Conservation (phyloP, 2,797 vertebrate genomes). For the Trichosurus vulpecula region DNA sequence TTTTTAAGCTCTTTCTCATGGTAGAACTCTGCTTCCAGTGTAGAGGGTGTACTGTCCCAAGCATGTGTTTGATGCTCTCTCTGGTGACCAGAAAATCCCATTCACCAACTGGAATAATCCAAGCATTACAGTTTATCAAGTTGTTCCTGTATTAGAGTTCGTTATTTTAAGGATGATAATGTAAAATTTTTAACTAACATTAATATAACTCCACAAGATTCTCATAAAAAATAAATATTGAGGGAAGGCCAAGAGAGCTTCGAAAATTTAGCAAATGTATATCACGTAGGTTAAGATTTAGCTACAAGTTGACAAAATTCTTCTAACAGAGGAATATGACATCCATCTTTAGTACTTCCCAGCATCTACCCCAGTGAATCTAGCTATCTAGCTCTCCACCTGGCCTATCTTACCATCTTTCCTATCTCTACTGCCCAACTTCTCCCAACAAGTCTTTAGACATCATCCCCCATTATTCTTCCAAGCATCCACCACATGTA, state of each 20-base stretch:
- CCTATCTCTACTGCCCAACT: too few relatives aligned
- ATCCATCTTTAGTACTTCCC: neutral
- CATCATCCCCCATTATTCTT: too few relatives aligned
- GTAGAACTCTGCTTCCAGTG: too few relatives aligned
- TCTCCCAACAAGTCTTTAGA: too few relatives aligned
- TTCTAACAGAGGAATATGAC: too few relatives aligned
- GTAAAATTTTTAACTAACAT: neutral
- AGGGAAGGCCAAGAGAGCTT: too few relatives aligned
- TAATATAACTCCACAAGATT: neutral
- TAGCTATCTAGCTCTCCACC: too few relatives aligned
- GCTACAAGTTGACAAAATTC: neutral
- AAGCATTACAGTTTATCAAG: neutral
- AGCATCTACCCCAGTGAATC: too few relatives aligned
- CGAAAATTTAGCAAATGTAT: neutral
- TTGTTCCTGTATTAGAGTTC: neutral
- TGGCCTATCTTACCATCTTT: too few relatives aligned
- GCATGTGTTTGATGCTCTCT: neutral
- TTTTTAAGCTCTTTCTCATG: too few relatives aligned
- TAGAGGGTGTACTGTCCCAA: too few relatives aligned
- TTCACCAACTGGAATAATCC: neutral
- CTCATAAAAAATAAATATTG: neutral
- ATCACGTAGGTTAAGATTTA: neutral
- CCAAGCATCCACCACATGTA: too few relatives aligned
- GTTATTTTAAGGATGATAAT: neutral
- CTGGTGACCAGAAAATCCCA: neutral